Percentiles rank a stretch among this genome's conserved stretches.
These are phyloP conservation scores for Zalophus californianus DNA, from an alignment of 2,797 vertebrate species.

Conservation along the genomic window DNA sequence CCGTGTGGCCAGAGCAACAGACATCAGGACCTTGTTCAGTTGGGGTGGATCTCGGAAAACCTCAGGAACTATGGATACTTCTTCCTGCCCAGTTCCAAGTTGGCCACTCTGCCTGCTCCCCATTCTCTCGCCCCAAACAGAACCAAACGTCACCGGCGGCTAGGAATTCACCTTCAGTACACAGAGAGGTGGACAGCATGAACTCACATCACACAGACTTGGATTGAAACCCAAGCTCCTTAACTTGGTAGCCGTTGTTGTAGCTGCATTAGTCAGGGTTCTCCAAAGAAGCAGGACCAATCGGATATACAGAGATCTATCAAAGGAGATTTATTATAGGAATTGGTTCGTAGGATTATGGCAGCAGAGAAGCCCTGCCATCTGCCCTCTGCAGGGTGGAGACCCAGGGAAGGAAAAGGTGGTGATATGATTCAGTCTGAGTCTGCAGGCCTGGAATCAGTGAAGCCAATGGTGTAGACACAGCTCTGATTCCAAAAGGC, in stretches of 20 bases:
- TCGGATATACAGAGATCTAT: background rate
- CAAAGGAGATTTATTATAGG: background rate
- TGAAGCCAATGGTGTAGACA: background rate
- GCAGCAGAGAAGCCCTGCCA: background rate
- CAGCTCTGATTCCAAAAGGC: background rate
- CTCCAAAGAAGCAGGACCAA: background rate
- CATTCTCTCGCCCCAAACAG: background rate
- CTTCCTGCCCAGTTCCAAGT: background rate
- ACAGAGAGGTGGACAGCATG: rapidly evolving
- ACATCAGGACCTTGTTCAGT: background rate
- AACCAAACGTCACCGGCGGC: background rate
- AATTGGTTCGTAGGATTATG: background rate
- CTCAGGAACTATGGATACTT: background rate
- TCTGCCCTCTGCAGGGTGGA: background rate
- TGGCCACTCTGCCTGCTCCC: background rate
- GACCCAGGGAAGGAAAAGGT: background rate
- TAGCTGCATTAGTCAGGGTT: background rate
- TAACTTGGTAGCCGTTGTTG: background rate
- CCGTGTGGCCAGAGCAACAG: background rate
- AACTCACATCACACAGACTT: rapidly evolving
- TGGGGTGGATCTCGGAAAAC: background rate
- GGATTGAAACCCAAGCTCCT: rapidly evolving
- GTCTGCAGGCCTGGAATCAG: background rate
- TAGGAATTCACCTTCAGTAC: background rate
- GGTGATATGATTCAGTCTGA: no score